Conservation (phyloP, 2,113 vertebrate genomes). For the Polypterus senegalus region DNA sequence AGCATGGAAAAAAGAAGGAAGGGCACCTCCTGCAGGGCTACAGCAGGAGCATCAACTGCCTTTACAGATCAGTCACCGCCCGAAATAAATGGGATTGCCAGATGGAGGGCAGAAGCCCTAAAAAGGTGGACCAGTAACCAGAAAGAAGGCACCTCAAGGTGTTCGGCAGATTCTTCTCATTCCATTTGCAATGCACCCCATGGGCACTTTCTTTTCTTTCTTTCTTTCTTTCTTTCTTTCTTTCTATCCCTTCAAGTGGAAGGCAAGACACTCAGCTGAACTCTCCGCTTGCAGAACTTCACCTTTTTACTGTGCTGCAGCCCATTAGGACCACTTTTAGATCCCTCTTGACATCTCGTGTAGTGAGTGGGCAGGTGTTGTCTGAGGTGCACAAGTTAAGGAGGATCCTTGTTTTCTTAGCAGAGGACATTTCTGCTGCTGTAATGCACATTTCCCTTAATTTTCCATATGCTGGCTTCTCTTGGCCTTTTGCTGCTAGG, state of each 20-base stretch:
- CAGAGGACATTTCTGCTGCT: slow-evolving; percentile 15
- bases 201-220: no score
- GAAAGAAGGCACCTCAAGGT: no score
- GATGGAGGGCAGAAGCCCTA: no score
- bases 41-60: no score
- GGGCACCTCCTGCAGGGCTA: slow-evolving; percentile 1
- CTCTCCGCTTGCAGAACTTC: neutral
- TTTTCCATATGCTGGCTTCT: slow-evolving; percentile 51
- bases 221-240: no score
- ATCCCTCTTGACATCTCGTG: neutral
- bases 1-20: neutral
- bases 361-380: neutral
- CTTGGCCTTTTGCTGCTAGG: slow-evolving; percentile 49
- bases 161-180: no score
- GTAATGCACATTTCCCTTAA: slow-evolving; percentile 31
- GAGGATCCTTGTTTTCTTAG: slow-evolving; percentile 23
- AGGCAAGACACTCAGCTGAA: no score
- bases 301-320: neutral
- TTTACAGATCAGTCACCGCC: no score
- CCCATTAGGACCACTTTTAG: neutral
- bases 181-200: no score
- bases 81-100: no score
- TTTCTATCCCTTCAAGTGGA: no score
- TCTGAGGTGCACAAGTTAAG: neutral
- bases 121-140: no score